Base-by-base conservation (phyloP, 2,797 vertebrate genomes). In the Alosa sapidissima region DNA sequence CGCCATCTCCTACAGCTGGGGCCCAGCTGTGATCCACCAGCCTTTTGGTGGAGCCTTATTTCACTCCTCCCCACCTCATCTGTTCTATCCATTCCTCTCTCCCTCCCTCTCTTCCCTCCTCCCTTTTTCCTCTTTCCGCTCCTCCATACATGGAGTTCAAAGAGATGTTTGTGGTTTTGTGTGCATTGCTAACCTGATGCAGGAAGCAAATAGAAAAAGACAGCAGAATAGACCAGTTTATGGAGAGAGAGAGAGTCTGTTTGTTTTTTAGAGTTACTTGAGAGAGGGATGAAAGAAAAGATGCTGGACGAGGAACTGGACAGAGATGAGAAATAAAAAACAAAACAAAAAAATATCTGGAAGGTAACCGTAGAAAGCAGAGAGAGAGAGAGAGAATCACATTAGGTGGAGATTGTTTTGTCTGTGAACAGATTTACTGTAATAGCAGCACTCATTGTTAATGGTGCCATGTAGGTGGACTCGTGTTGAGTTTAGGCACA, bases 1-100 rank as follows among this genome's bases (percentile, higher is more conserved):
- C 24, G 84, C 89, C 88, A 86, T 89, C 88, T 89, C 16, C 90
- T 91, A 88, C 95, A 96, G 95, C 94, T 96, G 95, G 91, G 81
- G 88, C 87, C 93, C 95, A 96, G 94, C 95, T 96, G 95, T 93
- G 90, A 91, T 91, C 91, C 72, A 92, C 91, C 91, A 93, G 89
- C 90, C 86, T 92, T 92, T 89, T 92, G 84, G 81, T 86, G 87
- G 81, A 87, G 86, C 87, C 65, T 86, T 85, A 88, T 86, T 84
- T 72, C 85, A 75, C 83, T 84, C 85, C 68, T 51, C n/a, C 68
- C n/a, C 81, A 48, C 21, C 45, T 48, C 81, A 84, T 75, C 62
- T 58, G 24, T 75, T 82, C 65, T 45, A 82, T 87, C 86, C 82
- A 58, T 83, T 81, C 52, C 82, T 72, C 28, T 82, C 65, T 87